A percentile compares a stretch with the other conserved stretches of the same genome.
These are phyloP conservation scores for Carcharodon carcharias DNA, from an alignment of 2,797 vertebrate genomes.

Conservation along the genomic window DNA sequence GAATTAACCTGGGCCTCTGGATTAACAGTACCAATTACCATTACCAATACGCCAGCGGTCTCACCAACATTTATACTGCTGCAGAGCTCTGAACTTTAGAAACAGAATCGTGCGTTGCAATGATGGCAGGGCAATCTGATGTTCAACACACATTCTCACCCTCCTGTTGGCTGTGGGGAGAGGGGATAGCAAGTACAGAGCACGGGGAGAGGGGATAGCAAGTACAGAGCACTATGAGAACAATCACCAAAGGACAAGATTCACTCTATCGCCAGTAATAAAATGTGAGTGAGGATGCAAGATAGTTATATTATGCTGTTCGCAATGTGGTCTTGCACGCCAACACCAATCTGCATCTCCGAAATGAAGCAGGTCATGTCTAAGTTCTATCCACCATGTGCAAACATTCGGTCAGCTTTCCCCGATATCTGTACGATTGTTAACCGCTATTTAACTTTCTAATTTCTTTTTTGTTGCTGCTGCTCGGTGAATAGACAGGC, in stretches of 20 bases:
- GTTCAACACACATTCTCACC: background rate
- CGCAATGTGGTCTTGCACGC: background rate
- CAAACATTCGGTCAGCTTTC: background rate
- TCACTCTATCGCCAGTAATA: background rate
- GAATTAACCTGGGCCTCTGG: background rate
- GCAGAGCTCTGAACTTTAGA: background rate
- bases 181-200: too few relatives aligned
- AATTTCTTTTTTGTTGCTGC: too few relatives aligned
- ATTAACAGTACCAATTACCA: too few relatives aligned
- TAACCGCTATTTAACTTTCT: background rate
- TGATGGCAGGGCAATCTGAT: background rate
- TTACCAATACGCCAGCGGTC: too few relatives aligned
- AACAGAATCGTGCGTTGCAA: background rate
- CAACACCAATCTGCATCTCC: background rate
- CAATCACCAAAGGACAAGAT: background rate
- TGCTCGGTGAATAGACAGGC: too few relatives aligned
- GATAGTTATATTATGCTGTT: too few relatives aligned
- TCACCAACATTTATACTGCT: too few relatives aligned
- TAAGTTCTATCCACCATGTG: background rate
- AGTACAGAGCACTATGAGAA: background rate
- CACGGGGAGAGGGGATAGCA: background rate
- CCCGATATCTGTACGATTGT: too few relatives aligned
- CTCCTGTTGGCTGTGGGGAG: background rate
- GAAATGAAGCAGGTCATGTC: background rate
- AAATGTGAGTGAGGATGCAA: background rate